Evolutionary conservation across 2,888 invertebrate genomes (phyloP), one percentile per base, ranked within the genome.

Genomic region (Pristionchus maxplancki): DNA sequence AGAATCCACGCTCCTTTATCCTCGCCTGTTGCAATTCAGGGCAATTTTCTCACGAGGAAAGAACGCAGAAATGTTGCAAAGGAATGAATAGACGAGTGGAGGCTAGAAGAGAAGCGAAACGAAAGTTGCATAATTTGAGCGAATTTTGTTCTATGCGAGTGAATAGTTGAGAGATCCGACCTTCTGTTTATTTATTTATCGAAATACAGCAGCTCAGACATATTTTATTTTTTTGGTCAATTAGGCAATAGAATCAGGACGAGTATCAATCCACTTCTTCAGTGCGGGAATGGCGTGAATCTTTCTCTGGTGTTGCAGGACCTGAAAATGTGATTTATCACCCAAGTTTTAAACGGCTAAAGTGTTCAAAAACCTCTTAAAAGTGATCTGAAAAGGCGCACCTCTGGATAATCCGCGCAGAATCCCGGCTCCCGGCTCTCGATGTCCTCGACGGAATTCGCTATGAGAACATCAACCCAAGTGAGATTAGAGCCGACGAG

Each of bases 201-300:
- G n/a, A n/a, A n/a, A n/a, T n/a, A n/a, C n/a, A n/a, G n/a, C n/a
- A n/a, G n/a, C n/a, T n/a, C n/a, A n/a, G n/a, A n/a, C n/a, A n/a
- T n/a, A n/a, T n/a, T n/a, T n/a, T n/a, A n/a, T 44, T 44, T 44
- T 44, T 6, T 11, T 44, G 44, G 44, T 44, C 44, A 11, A 9
- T 67, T 20, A 67, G 8, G 67, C 67, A 1, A 4, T 67, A 34
- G 34, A 34, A 15, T 67, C 67, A 6, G 67, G 67, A 31, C 93
- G 90, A n/a, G 86, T 91, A 37, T 91, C 92, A 48, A 93, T 90
- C 90, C 92, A 93, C 44, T 92, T 89, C 88, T 92, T 92, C 62
- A 93, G 90, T 53, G 90, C 90, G 6, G 93, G 92, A 37, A 91
- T 62, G 20, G 89, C 40, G 50, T 92, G 93, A 37, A 93, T 90